These are phyloP conservation scores for Drosophila orosa DNA, from an alignment of 1,140 invertebrate species.

Conservation along the genomic window DNA sequence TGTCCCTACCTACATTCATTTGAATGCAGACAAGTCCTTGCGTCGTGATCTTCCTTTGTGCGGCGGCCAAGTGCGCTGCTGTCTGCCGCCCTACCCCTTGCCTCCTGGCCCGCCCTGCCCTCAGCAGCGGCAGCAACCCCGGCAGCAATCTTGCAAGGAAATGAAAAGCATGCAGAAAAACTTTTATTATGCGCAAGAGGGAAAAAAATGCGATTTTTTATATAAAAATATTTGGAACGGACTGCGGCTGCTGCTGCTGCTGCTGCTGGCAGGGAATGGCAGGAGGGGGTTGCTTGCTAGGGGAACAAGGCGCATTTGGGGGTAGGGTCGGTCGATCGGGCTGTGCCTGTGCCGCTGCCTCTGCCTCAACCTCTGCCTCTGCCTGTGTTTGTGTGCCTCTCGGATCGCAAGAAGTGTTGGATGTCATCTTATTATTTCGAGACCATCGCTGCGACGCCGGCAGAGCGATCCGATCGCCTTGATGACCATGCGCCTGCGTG, in stretches of 20 bases:
- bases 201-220: constrained; percentile 67
- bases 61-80: constrained; percentile 76
- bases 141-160: constrained; percentile 72
- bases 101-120: constrained; percentile 8
- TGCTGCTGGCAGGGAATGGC: constrained; percentile 5
- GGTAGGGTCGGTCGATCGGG: constrained; percentile 43
- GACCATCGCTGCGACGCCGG: constrained; percentile 58
- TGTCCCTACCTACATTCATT: constrained; percentile 69
- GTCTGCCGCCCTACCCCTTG: constrained; percentile 48
- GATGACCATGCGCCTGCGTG: constrained; percentile 75
- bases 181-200: constrained; percentile 69
- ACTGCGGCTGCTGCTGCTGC: constrained; percentile 51
- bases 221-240: constrained; percentile 76
- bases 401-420: constrained; percentile 78
- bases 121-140: constrained; percentile 31
- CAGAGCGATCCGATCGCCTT: constrained; percentile 60
- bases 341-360: constrained; percentile 45
- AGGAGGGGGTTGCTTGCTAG: constrained; percentile 50
- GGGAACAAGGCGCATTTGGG: constrained; percentile 30
- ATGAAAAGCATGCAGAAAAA: constrained; percentile 75
- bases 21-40: constrained; percentile 83
- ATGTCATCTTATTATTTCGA: constrained; percentile 84
- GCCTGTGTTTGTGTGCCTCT: constrained; percentile 27
- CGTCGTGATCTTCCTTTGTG: constrained; percentile 76
- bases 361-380: constrained; percentile 7